Conservation (phyloP, 2,797 vertebrate species). For the Fistularia tabacaria region DNA sequence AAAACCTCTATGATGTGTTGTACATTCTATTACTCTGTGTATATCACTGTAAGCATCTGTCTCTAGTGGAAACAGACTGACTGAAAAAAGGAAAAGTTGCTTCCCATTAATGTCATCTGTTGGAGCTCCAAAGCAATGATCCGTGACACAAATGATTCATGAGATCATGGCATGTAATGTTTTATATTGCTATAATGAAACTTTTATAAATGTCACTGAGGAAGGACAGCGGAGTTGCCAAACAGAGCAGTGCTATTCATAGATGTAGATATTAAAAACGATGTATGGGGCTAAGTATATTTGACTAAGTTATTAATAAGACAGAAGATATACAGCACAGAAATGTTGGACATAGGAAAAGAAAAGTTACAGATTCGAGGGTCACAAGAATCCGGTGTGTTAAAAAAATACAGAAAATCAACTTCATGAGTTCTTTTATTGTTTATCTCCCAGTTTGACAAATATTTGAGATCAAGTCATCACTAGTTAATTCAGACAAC, state of each 20-base stretch:
- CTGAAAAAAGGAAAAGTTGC: constrained; percentile 17
- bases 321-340: not conserved
- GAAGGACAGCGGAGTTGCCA: constrained; percentile 22
- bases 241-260: constrained; percentile 31
- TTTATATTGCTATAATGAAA: constrained; percentile 65
- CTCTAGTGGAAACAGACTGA: too few species aligned
- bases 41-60: constrained; percentile 16
- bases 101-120: constrained; percentile 30
- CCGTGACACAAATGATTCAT: constrained; percentile 67
- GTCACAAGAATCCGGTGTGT: constrained; percentile 1
- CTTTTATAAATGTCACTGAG: constrained; percentile 67
- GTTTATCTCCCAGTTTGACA: too few species aligned
- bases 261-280: constrained; percentile 13
- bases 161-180: constrained; percentile 55
- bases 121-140: constrained; percentile 52
- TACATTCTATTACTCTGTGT: constrained; percentile 37
- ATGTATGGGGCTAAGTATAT: constrained; percentile 3
- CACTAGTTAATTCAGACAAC: too few species aligned
- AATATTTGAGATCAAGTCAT: too few species aligned
- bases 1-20: constrained; percentile 25
- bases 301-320: constrained; percentile 25
- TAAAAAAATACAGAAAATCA: too few species aligned
- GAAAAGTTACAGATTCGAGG: not conserved
- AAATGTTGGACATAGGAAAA: too few species aligned
- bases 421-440: too few species aligned